Evolutionary conservation across 2,797 vertebrate genomes (phyloP), one percentile per base, ranked within the genome.

Genomic region (Epinephelus coioides): DNA sequence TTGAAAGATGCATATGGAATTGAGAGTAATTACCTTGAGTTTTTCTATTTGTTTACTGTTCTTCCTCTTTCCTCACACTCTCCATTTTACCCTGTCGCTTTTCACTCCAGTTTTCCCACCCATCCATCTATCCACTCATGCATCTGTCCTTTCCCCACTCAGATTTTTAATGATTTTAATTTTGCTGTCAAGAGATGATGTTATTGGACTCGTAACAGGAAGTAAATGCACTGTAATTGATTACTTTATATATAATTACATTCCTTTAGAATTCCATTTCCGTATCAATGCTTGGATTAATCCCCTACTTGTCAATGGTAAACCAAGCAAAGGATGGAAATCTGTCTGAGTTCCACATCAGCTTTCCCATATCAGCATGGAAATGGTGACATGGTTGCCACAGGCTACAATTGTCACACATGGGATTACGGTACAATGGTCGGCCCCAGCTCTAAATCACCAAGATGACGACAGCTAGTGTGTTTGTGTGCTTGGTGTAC

Each of bases 381-480:
- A 84, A 79, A 82, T 67, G 65, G 73, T 70, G 73, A 76, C 75
- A 46, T 40, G 69, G 90, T 93, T 90, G 90, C 89, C 70, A 69
- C 44, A 49, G 65, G 79, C 75, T 78, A 88, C 91, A 30, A 63
- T 91, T 90, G 87, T 85, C 79, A 75, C 81, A 55, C 71, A 50
- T 11, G 38, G 73, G 84, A 83, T 79, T 69, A 69, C 43, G 10
- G 62, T 44, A 87, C 86, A 92, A 90, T 83, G 79, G 75, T 49
- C 7, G 15, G 69, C 74, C 74, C 27, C 57, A 25, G 65, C 73
- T 73, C 70, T 91, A 87, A 89, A 85, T 90, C 88, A 88, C 78
- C 57, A 5, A 49, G 76, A 87, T 78, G 67, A 82, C 60, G 60
- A 86, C 82, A 83, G 76, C 73, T 40, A 59, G 69, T 79, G 84